Evolutionary conservation across 2,797 vertebrate genomes (phyloP).

Genomic region (Bradypodion pumilum): DNA sequence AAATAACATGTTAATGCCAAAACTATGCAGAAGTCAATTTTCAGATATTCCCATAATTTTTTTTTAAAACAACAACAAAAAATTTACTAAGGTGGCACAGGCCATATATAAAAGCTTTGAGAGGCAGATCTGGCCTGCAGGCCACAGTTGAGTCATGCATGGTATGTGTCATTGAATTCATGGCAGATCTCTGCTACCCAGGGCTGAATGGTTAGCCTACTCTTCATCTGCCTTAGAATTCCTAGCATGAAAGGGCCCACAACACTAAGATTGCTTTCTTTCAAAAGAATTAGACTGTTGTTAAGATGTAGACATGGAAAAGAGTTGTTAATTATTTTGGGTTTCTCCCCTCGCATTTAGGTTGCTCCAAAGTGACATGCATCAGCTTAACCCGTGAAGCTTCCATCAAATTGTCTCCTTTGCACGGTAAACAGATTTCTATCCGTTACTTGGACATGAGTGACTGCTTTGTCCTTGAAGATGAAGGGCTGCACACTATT

Average conservation of each 20-base stretch:
- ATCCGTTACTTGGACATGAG: slow-evolving; percentile 98
- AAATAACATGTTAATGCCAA: slow-evolving; percentile 43
- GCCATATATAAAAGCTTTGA: too few relatives aligned
- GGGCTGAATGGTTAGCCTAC: not conserved
- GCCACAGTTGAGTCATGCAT: not conserved
- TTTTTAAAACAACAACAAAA: too few relatives aligned
- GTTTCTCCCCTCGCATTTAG: slow-evolving; percentile 65
- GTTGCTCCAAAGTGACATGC: slow-evolving; percentile 97
- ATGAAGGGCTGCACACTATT: slow-evolving; percentile 94
- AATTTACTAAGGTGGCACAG: too few relatives aligned
- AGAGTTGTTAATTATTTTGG: not conserved
- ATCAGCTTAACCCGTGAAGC: slow-evolving; percentile 94
- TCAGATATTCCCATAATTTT: slow-evolving; percentile 41
- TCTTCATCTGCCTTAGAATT: too few relatives aligned
- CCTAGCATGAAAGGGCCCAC: not conserved
- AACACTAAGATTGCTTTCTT: not conserved
- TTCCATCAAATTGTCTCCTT: slow-evolving; percentile 89
- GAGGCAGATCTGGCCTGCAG: not conserved
- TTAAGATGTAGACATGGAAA: not conserved
- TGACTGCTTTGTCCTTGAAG: slow-evolving; percentile 97
- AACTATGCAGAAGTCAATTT: slow-evolving; percentile 38
- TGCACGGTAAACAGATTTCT: slow-evolving; percentile 96
- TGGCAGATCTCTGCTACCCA: not conserved
- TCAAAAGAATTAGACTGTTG: too few relatives aligned
- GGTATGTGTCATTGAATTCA: not conserved